Percentiles rank a stretch among this genome's conserved stretches.
phyloP scores from a whole-genome alignment of 2,797 vertebrate species.

The Anguilla megastoma region DNA sequence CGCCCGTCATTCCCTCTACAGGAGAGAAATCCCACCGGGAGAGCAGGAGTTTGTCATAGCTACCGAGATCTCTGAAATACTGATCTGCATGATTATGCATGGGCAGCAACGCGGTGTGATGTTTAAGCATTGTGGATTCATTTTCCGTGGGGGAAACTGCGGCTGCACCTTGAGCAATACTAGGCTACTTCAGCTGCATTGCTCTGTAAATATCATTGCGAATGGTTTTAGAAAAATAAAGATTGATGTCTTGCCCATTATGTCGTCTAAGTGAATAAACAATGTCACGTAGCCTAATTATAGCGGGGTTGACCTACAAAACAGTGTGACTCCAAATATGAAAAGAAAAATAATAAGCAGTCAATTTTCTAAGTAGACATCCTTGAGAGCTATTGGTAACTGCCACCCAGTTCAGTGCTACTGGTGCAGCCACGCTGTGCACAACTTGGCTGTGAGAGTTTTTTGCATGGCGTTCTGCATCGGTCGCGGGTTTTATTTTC shows the following conservation, averaged over 20 bases:
- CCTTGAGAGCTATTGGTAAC: neutral
- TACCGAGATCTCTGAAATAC: neutral
- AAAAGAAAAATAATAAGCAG: neutral
- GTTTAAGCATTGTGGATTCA: neutral
- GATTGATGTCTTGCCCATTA: neutral
- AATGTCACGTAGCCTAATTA: neutral
- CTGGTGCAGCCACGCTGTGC: neutral
- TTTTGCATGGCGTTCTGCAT: neutral
- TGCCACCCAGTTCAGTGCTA: neutral
- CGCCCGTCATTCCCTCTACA: neutral
- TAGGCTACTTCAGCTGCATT: neutral
- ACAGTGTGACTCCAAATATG: neutral
- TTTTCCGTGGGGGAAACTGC: neutral
- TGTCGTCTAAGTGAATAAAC: neutral
- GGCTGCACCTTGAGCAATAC: neutral
- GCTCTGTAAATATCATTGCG: neutral
- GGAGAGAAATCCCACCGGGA: neutral
- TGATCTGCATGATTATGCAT: neutral
- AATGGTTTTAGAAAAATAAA: neutral
- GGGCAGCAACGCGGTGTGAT: neutral
- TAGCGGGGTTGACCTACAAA: neutral
- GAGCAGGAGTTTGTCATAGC: neutral
- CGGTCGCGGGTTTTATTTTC: neutral
- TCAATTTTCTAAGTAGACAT: neutral
- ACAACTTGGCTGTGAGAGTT: neutral